Percentiles rank a stretch among this genome's conserved stretches.
Evolutionary conservation across 2,113 vertebrate species (phyloP).

Genomic region (Haplochromis vanheusdeni): DNA sequence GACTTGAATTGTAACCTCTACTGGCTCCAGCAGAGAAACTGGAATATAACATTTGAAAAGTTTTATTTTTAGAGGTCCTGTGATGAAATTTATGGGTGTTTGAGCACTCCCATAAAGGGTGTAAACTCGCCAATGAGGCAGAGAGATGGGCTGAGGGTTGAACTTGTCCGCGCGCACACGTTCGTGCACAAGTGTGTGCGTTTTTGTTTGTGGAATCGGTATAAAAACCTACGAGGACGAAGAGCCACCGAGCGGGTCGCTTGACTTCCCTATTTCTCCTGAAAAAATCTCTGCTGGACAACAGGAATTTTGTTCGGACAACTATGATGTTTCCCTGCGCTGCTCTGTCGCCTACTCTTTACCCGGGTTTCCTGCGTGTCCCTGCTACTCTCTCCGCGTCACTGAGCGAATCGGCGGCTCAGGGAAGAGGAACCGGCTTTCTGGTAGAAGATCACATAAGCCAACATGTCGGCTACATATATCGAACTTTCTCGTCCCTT

Average conservation of each 20-base stretch:
- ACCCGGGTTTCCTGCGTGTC: conserved; percentile 82
- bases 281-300: not conserved
- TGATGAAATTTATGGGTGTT: not conserved
- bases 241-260: not conserved
- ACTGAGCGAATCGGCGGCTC: conserved; percentile 77
- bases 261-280: not conserved
- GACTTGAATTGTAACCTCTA: not conserved
- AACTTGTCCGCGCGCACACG: not conserved
- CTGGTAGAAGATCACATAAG: conserved; percentile 89
- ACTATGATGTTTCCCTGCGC: conserved; percentile 89
- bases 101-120: not conserved
- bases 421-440: conserved; percentile 67
- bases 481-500: conserved; percentile 66
- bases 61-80: not conserved
- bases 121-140: not conserved
- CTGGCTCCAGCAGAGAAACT: not conserved
- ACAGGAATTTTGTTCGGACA: not conserved
- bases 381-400: conserved; percentile 80
- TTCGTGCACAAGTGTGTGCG: not conserved
- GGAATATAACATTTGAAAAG: not conserved
- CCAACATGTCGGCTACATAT: conserved; percentile 75
- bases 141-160: not conserved
- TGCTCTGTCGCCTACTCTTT: conserved; percentile 84
- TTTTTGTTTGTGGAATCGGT: not conserved
- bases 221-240: not conserved